Conservation (phyloP, 2,113 vertebrate genomes). For the Hippocampus comes region DNA sequence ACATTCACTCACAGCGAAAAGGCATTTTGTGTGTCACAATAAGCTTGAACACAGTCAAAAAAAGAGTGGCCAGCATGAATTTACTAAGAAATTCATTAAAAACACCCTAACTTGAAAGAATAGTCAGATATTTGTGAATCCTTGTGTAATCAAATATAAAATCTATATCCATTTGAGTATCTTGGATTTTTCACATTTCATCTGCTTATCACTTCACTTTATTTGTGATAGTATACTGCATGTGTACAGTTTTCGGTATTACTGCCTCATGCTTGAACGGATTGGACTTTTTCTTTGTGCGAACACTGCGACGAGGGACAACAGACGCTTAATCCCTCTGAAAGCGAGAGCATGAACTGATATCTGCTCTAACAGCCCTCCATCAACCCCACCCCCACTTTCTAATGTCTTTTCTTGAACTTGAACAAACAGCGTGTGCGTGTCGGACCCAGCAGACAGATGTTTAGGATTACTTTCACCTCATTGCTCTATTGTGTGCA, state of each 20-base stretch:
- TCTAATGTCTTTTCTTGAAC: slow-evolving; percentile 68
- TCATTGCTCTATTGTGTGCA: slow-evolving; percentile 70
- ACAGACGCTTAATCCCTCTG: slow-evolving; percentile 57
- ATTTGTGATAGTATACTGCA: background rate
- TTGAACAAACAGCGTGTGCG: slow-evolving; percentile 69
- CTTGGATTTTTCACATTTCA: background rate
- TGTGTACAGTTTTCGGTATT: background rate
- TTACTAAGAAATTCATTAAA: background rate
- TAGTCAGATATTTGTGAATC: background rate
- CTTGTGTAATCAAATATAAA: background rate
- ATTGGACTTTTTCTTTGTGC: slow-evolving; percentile 52
- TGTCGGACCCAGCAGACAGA: slow-evolving; percentile 71
- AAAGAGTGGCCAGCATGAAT: background rate
- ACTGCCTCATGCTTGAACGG: background rate
- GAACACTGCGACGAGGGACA: slow-evolving; percentile 47
- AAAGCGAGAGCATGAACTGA: slow-evolving; percentile 70
- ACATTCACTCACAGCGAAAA: background rate
- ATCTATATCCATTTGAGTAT: background rate
- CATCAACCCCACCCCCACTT: slow-evolving; percentile 10
- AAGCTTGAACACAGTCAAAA: background rate
- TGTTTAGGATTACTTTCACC: slow-evolving; percentile 75
- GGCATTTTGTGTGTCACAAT: background rate
- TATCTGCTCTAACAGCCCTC: slow-evolving; percentile 42
- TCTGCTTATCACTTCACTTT: background rate
- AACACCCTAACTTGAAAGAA: background rate